Base-by-base conservation (phyloP, 2,113 vertebrate species). In the Cavia porcellus region DNA sequence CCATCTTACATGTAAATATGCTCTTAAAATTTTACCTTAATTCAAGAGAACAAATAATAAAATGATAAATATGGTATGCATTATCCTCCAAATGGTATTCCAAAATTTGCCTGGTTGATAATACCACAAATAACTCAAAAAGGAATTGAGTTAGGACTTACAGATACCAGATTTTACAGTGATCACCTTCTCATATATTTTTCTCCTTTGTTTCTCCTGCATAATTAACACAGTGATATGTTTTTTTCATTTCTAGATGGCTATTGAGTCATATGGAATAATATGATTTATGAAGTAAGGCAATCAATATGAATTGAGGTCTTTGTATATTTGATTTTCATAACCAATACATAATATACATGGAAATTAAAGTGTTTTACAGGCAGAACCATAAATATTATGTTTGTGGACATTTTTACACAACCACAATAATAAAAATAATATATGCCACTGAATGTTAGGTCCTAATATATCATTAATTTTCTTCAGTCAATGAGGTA, bases 371-470 rank as follows among this genome's bases (percentile, higher is more conserved):
- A 87, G n/a, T 90, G 3, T 80, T 94, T 80, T 88, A 42, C 5
- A 89, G 66, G 32, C 61, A 95, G 13, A 59, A 50, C 25, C 22
- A 81, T 68, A 90, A 79, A 92, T 89, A 82, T 96, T 77, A 90
- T 30, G 95, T 32, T 91, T 45, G 5, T 64, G 52, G 66, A 75
- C n/a, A 64, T 75, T 95, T 81, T 94, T 83, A 77, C 35, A 80
- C 57, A 92, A 17, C 13, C 24, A 89, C 68, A 91, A 89, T 57
- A 81, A 89, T 89, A 94, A 94, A 93, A 97, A 94, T 97, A 88
- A 97, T 70, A 93, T 94, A 86, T 79, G 35, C 12, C 59, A 35
- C 50, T 86, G 81, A 86, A 95, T 86, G 86, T 81, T 86, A 85
- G 52, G 4, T 92, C 14, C 17, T 93, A 96, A 86, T 42, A 55